Evolutionary conservation across 1,140 invertebrate species (phyloP), one percentile per base, ranked within the genome.

Genomic region (Harlomillsia oculata): DNA sequence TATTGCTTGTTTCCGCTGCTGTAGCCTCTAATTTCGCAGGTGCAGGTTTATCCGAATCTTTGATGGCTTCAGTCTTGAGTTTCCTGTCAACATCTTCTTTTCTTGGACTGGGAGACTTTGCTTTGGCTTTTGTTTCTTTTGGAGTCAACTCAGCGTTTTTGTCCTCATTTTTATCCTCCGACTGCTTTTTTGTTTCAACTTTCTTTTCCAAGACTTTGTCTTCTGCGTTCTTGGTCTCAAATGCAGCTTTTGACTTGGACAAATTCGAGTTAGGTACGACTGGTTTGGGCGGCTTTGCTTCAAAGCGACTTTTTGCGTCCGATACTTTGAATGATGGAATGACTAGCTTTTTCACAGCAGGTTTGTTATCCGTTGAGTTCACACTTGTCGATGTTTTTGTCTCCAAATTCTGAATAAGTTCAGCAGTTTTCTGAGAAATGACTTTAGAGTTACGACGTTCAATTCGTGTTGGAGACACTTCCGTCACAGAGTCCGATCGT

Each of bases 251-350:
- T 28, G 56, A 59, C 21, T 46, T 53, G 1, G 43, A 26, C n/a
- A 39, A 13, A 8, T 40, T n/a, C 0, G 43, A 34, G 14, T 26
- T 43, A 18, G 49, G 34, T 37, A 39, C 48, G 3, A 54, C 36
- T 23, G 56, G 58, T 53, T 39, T 56, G 36, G 36, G 62, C 28
- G 44, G 64, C 26, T 49, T 56, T 16, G 21, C 50, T 51, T 70
- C 69, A 59, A 70, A 67, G n/a, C 44, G 54, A 34, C 56, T 62
- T 41, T 70, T 70, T 14, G 64, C 68, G 53, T 70, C 69, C 0
- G 66, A 69, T 3, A 69, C 67, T 56, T 66, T 68, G 18, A 68
- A 49, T 13, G 59, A 54, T 9, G 67, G 67, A 26, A 68, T 59
- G 14, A 69, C 61, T 25, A 64, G 49, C 39, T 67, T 67, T 55